Evolutionary conservation across 2,797 vertebrate genomes (phyloP), one percentile per base, ranked within the genome.

Genomic region (Falco berigora): DNA sequence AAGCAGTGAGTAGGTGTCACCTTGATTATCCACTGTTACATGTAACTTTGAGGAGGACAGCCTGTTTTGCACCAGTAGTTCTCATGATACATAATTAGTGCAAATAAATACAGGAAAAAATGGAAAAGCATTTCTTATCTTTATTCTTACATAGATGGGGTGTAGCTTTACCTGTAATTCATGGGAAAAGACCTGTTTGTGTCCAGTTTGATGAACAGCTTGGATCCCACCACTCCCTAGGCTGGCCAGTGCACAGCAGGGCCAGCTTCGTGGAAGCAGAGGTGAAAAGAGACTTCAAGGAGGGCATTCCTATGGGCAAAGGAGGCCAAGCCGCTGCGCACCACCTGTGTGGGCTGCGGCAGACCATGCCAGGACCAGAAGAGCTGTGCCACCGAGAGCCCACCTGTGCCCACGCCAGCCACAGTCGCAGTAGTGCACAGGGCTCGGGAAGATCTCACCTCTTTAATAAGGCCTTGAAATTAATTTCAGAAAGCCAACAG

Each of bases 321-420:
- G 62, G 50, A 53, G 28, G n/a, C 23, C 47, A n/a, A 4, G 5
- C 24, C 67, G 30, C 53, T 22, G 16, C 14, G 44, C n/a, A 58
- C 34, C 42, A 30, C 0, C 0, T 20, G 10, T 5, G 3, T 22
- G 44, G 63, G 36, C 40, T 69, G 30, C 30, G 13, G 30, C 30
- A 30, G 66, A 8, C 30, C 20, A 2, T 0, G 1, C 18, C 49
- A 25, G 58, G 16, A 75, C 25, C 67, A 32, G 62, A 49, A 56
- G 64, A 34, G 13, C 8, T 16, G 9, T 74, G 77, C 42, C 64
- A 13, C 52, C 15, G 40, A 40, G 47, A 63, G 27, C 47, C 53
- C 8, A 34, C 8, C 28, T 0, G 5, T 10, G 13, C 27, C 52
- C 73, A 24, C 0, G 0, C 12, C 52, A 44, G 52, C 3, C 15